Evolutionary conservation across 2,113 vertebrate species (phyloP).

Genomic region (Machaerirhynchus nigripectus): DNA sequence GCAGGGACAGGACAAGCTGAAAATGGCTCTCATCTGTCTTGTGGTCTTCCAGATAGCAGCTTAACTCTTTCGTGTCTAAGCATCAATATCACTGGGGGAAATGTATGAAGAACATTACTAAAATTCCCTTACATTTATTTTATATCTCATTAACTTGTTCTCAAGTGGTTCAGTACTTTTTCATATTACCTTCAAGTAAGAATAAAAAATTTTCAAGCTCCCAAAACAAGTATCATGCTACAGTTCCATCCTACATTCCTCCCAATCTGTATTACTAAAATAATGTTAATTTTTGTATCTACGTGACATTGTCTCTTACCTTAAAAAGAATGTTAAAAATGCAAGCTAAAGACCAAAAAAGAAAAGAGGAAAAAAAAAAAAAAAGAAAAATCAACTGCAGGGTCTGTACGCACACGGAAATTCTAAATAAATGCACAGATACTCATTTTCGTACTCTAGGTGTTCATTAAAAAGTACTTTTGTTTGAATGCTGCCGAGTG

Average conservation of each 20-base stretch:
- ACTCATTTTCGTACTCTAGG: constrained; percentile 45
- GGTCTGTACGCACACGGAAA: background rate
- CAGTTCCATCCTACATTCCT: background rate
- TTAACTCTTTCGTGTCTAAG: constrained; percentile 71
- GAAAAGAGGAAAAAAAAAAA: background rate
- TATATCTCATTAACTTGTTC: background rate
- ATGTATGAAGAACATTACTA: background rate
- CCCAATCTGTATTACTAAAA: background rate
- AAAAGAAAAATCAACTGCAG: background rate
- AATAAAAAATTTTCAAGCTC: background rate
- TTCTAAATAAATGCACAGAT: constrained; percentile 41
- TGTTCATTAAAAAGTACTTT: constrained; percentile 73
- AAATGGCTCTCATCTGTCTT: constrained; percentile 82
- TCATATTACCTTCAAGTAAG: background rate
- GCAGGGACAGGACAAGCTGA: constrained; percentile 80
- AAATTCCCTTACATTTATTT: background rate
- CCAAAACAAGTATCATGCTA: background rate
- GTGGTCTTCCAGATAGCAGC: constrained; percentile 54
- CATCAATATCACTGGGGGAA: background rate
- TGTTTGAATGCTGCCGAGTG: constrained; percentile 68
- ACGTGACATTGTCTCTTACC: background rate
- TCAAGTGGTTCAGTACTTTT: background rate
- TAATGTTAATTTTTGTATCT: background rate
- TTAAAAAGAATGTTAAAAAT: constrained; percentile 42
- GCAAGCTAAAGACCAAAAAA: constrained; percentile 30